Evolutionary conservation across 1,140 invertebrate species (phyloP).

Genomic region (Aplysia californica): DNA sequence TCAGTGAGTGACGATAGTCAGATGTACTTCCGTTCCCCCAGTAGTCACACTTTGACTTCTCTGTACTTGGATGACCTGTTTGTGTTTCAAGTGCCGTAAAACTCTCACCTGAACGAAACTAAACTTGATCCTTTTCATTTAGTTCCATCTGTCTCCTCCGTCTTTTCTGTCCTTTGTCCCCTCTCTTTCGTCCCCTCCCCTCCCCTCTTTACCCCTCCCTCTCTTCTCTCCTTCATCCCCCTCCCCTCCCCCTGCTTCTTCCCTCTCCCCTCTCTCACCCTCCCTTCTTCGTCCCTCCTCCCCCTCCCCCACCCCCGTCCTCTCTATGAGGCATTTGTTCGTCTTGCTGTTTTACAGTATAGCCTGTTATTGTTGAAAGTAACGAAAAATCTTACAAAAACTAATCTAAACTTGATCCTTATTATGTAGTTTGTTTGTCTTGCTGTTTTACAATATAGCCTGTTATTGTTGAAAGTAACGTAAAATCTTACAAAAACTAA

Average conservation of each 20-base stretch:
- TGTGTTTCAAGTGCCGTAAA: too few relatives aligned
- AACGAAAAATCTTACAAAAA: too few relatives aligned
- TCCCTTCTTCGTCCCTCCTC: background rate
- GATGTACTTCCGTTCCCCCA: background rate
- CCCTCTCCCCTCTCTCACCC: background rate
- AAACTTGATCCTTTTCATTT: background rate
- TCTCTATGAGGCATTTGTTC: too few relatives aligned
- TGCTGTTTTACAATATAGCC: too few relatives aligned
- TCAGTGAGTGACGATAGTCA: constrained; percentile 43
- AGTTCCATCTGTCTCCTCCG: background rate
- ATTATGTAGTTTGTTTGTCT: too few relatives aligned
- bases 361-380: too few relatives aligned
- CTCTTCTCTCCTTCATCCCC: background rate
- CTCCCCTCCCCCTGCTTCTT: background rate
- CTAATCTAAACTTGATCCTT: too few relatives aligned
- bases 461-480: too few relatives aligned
- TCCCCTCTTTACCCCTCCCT: background rate
- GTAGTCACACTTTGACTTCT: background rate
- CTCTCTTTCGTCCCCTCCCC: background rate
- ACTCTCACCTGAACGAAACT: too few relatives aligned
- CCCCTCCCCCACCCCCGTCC: background rate
- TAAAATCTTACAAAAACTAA: too few relatives aligned
- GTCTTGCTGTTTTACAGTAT: too few relatives aligned
- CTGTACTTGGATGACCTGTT: too few relatives aligned
- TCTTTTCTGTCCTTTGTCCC: background rate